Base-by-base conservation (phyloP, 2,888 invertebrate species). In the Rhagium mordax region DNA sequence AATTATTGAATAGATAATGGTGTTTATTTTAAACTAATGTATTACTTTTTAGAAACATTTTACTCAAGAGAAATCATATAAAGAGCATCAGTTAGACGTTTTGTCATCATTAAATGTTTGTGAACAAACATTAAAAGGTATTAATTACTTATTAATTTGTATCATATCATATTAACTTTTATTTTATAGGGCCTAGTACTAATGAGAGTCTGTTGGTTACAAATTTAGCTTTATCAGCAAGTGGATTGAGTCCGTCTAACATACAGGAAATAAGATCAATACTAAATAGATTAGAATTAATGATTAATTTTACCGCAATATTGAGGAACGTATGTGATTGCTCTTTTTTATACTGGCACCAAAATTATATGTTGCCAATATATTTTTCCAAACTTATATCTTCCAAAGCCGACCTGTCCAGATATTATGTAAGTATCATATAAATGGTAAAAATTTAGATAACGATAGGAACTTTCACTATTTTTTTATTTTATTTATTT, bases 291-390 rank as follows among this genome's bases (percentile, higher is more conserved):
- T 89, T 95, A 65, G 92, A 93, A 83, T 87, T 89, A 53, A 88
- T 96, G 61, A 89, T 91, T 61, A 90, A 91, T 80, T 90, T 94
- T 74, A 89, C 90, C 48, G 84, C 88, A 13, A 87, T 91, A 71
- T 86, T 96, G 74, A 88, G 91, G 60, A 87, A 88, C 74, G 89
- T 93, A 21, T 93, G 93, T 86, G 92, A 95, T 85, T 94, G 94
- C 81, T 93, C 94, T 41, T 94, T 95, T 88, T 88, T 97, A 66
- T 92, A 94, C 84, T 96, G 95, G 93, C 96, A 97, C 88, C 92
- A 94, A 83, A 91, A 93, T 78, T 89, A 81, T 62, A 76, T 96
- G 66, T 89, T 96, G 65, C 93, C 94, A 0, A 91, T 94, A 61
- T 95, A 96, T 87, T 91, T 96, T 80, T 91, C 93, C 74, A 93